Base-by-base conservation (phyloP, 2,888 invertebrate genomes). In the Tolmerus cingulatus region DNA sequence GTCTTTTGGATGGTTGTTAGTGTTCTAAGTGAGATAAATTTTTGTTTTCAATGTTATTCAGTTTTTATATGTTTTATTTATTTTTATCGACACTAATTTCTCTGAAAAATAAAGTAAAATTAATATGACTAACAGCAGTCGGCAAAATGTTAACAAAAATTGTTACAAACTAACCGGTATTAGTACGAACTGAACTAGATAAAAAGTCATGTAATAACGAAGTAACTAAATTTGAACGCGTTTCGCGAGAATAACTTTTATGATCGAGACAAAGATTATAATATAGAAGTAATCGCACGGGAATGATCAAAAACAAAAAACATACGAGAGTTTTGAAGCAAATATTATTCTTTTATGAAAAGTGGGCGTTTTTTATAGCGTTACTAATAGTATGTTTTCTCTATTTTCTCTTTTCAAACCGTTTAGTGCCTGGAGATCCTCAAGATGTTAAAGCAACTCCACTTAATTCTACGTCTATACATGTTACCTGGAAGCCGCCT, bases 341-440 rank as follows among this genome's bases (percentile, higher is more conserved):
- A 37, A 78, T 46, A 4, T 78, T 78, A 78, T 27, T 78, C 55
- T 34, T 43, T 46, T 51, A 27, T 46, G 14, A 79, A 9, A 37
- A 76, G 0, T 76, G 2, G 8, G 9, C 19, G 34, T 7, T 66
- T 66, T 76, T 76, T 76, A 76, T 34, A n/a, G 27, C 37, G 76
- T 34, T 27, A 23, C 46, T 79, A 79, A 79, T 79, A 19, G 43
- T 23, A 40, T 19, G 55, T 40, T 51, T 79, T 76, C 5, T 76
- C 76, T 34, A n/a, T 34, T 76, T 37, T 78, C 43, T 78, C 37
- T 78, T 78, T 37, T 78, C 43, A 46, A 40, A 27, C 12, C 12
- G 23, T 19, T 43, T 95, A 99, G 99, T 99, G 94, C 99, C 99
- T 90, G 98, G 98, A 89, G 97, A 98, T 93, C 99, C 99, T 79